These are phyloP conservation scores for Dasypogon diadema DNA, from an alignment of 2,888 invertebrate genomes.

Conservation along the genomic window DNA sequence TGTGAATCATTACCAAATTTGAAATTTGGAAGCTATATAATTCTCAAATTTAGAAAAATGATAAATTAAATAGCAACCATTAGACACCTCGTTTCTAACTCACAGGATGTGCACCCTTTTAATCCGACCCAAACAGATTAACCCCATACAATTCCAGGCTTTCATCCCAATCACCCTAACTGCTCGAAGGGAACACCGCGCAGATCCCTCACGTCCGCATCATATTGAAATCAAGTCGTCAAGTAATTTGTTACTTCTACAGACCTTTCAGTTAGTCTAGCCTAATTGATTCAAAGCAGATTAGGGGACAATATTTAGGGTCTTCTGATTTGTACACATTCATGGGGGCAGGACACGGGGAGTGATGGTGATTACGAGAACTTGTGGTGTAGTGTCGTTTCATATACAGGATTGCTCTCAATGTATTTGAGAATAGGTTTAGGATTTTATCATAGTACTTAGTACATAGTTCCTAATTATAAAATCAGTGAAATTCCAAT, in stretches of 20 bases:
- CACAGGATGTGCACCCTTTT: slow-evolving; percentile 33
- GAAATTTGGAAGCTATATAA: not conserved
- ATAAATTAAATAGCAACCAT: not conserved
- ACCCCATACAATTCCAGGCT: slow-evolving; percentile 19
- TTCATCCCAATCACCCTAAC: slow-evolving; percentile 2
- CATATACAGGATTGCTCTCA: too few species aligned
- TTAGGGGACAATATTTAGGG: slow-evolving; percentile 53
- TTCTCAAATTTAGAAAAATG: not conserved
- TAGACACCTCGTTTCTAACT: not conserved
- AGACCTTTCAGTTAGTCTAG: slow-evolving; percentile 51
- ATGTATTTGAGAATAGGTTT: too few species aligned
- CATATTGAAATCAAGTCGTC: slow-evolving; percentile 53
- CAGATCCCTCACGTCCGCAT: slow-evolving; percentile 7
- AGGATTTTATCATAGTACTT: too few species aligned
- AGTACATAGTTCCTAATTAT: too few species aligned
- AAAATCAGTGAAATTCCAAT: too few species aligned
- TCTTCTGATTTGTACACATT: slow-evolving; percentile 27
- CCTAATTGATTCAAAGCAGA: slow-evolving; percentile 55
- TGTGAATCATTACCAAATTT: too few species aligned
- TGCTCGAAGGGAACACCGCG: not conserved
- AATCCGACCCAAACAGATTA: slow-evolving; percentile 43
- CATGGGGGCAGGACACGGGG: not conserved
- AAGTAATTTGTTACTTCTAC: slow-evolving; percentile 54
- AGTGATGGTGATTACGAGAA: not conserved
- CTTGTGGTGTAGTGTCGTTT: not conserved